These are phyloP conservation scores for Thysanoteuthis rhombus DNA, from an alignment of 2,888 invertebrate species.

Conservation along the genomic window DNA sequence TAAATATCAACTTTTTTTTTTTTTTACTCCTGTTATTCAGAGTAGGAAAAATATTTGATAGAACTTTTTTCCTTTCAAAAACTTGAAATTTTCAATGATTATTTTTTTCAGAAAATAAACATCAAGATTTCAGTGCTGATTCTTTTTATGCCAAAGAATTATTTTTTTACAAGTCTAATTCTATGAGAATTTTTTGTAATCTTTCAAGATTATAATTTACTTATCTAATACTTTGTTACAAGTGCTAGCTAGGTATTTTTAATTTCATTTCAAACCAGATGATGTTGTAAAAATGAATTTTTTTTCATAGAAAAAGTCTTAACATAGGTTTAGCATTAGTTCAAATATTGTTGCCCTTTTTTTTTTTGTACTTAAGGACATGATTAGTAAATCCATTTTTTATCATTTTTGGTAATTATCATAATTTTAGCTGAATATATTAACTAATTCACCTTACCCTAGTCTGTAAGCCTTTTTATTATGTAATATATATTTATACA, in stretches of 20 bases:
- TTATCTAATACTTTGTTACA: neutral
- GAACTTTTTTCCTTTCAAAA: neutral
- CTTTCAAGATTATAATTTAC: neutral
- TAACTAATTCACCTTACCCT: neutral
- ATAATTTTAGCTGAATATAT: neutral
- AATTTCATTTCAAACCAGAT: neutral
- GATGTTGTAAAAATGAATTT: neutral
- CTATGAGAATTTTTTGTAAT: neutral
- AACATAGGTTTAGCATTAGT: neutral
- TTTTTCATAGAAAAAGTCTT: neutral
- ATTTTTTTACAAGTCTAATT: neutral
- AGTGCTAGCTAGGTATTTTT: neutral
- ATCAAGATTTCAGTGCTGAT: neutral
- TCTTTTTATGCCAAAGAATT: neutral
- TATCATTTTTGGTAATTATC: neutral
- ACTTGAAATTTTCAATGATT: neutral
- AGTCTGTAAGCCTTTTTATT: neutral
- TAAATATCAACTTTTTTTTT: neutral
- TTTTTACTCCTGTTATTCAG: neutral
- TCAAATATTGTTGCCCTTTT: neutral
- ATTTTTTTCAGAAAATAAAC: neutral
- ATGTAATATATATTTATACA: neutral
- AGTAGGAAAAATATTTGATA: neutral
- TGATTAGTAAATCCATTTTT: neutral
- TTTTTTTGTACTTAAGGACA: neutral